These are phyloP conservation scores for Melinopterus prodromus DNA, from an alignment of 2,888 invertebrate genomes.

Conservation along the genomic window DNA sequence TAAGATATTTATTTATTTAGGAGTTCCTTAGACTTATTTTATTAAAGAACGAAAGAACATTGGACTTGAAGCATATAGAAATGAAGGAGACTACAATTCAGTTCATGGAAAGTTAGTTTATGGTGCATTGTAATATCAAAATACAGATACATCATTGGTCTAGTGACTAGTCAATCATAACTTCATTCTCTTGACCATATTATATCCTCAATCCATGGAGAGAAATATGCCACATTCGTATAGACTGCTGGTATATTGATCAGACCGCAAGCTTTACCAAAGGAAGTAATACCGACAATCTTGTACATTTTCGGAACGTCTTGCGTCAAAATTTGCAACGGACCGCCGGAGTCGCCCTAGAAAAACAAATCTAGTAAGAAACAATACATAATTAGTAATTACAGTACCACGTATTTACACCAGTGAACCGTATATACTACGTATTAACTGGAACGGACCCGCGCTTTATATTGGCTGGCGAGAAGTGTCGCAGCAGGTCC, in stretches of 20 bases:
- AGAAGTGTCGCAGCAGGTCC: too few species aligned
- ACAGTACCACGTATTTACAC: too few species aligned
- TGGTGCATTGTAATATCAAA: not conserved
- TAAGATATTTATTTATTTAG: not conserved
- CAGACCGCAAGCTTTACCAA: constrained; percentile 36
- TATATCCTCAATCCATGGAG: constrained; percentile 34
- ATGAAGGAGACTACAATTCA: not conserved
- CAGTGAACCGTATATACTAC: too few species aligned
- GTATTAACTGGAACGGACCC: too few species aligned
- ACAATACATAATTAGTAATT: too few species aligned
- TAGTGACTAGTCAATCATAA: not conserved
- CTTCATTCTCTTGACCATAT: constrained; percentile 31
- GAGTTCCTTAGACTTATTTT: too few species aligned
- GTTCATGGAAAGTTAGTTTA: not conserved
- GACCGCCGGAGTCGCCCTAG: constrained; percentile 71
- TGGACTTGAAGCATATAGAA: not conserved
- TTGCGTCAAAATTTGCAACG: constrained; percentile 56
- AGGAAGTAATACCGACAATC: constrained; percentile 35
- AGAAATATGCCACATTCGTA: constrained; percentile 34
- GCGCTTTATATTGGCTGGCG: too few species aligned
- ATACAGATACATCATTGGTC: not conserved
- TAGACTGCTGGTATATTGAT: constrained; percentile 35
- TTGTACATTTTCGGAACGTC: constrained; percentile 18
- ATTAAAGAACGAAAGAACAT: not conserved
- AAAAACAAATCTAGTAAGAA: too few species aligned